Evolutionary conservation across 2,888 invertebrate species (phyloP), one percentile per base, ranked within the genome.

Genomic region (Apoda limacodes): DNA sequence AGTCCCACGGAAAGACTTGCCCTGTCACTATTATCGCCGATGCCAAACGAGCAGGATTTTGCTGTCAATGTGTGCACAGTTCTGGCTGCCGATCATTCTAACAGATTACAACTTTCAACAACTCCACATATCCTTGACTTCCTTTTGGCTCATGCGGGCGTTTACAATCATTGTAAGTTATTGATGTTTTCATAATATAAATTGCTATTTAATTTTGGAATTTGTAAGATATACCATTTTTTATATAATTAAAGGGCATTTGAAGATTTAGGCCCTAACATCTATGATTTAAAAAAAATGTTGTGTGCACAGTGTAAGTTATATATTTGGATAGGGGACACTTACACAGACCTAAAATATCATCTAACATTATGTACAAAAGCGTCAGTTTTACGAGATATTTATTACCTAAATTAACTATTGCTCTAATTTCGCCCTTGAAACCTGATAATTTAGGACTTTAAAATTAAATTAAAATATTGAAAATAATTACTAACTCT

Each of bases 21-120:
- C n/a, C 81, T 96, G 30, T 95, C 98, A 0, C 83, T 99, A 21
- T 78, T 95, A 30, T 95, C 95, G n/a, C 97, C 98, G 1, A 83
- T 99, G 62, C 98, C 98, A 4, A 99, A 99, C 68, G 98, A 99
- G 67, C 95, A 98, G 63, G 98, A 98, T 75, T 96, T 98, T 67
- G 97, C 97, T 13, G 90, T 99, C 52, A 98, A 98, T 68, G 95
- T 98, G 2, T 97, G 97, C 67, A 96, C 95, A 0, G 83, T 99
- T 35, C 83, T 99, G 46, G 95, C 97, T 4, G 97, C 95, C 47
- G 98, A 98, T 56, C 93, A 93, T 39, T 91, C 92, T 37, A 93
- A 95, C 54, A 87, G 93, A 1, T 76, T 99, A 32, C 90, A 93
- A 30, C 74, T 99, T 37, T 88, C 89, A 35, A 89, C 92, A 45